Percentiles rank a stretch among this genome's conserved stretches.
Evolutionary conservation across 2,113 vertebrate genomes (phyloP).

Genomic region (Quiscalus mexicanus): DNA sequence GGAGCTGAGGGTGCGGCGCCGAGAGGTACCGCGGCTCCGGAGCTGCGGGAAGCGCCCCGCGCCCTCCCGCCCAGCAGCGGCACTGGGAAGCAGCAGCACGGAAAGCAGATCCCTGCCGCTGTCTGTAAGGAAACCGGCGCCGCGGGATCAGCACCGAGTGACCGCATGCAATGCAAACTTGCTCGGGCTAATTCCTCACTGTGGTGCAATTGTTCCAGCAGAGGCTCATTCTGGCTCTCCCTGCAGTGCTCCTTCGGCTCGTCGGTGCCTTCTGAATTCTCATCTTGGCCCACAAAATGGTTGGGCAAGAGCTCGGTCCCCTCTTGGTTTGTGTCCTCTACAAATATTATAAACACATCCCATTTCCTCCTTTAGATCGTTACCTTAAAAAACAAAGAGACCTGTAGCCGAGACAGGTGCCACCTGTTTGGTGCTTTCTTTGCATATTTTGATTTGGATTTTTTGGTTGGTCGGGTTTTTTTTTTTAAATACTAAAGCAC

Average conservation of each 20-base stretch:
- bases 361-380: not conserved
- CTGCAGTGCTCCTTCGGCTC: too few species aligned
- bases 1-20: rapidly evolving
- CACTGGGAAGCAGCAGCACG: not conserved
- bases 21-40: rapidly evolving
- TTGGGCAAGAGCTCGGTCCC: not conserved
- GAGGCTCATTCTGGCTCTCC: too few species aligned
- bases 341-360: not conserved
- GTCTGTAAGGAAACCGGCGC: not conserved
- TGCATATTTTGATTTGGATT: not conserved
- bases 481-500: not conserved
- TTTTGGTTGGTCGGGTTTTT: not conserved
- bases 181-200: rapidly evolving
- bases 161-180: rapidly evolving
- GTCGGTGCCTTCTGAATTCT: not conserved
- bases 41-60: rapidly evolving
- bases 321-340: not conserved
- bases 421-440: not conserved
- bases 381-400: not conserved
- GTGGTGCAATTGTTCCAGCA: rapidly evolving
- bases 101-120: too few species aligned
- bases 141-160: rapidly evolving
- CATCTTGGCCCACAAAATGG: not conserved
- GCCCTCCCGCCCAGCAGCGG: not conserved
- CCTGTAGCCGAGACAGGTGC: not conserved